phyloP scores from a whole-genome alignment of 2,888 invertebrate genomes.

The Drosophila mulleri region DNA sequence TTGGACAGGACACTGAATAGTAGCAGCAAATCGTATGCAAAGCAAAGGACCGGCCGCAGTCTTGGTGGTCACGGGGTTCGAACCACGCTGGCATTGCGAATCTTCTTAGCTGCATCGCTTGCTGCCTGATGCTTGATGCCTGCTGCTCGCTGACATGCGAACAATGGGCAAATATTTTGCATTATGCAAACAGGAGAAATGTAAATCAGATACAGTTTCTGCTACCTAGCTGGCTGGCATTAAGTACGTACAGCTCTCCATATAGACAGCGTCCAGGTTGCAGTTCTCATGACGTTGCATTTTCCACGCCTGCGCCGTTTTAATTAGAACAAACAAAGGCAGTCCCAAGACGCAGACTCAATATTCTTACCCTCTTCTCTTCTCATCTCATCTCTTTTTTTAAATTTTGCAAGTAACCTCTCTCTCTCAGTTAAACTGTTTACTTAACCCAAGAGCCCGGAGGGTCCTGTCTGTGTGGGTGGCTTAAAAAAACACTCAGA shows the following conservation, averaged over 20 bases:
- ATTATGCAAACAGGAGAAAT: constrained; percentile 52
- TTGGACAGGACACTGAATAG: constrained; percentile 12
- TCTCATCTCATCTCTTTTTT: constrained; percentile 4
- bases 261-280: constrained; percentile 17
- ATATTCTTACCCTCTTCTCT: constrained; percentile 19
- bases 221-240: constrained; percentile 37
- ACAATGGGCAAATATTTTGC: constrained; percentile 51
- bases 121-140: constrained; percentile 18
- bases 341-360: constrained; percentile 39
- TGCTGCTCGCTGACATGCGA: constrained; percentile 50
- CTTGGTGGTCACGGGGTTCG: constrained; percentile 46
- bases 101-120: constrained; percentile 11
- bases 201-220: constrained; percentile 4
- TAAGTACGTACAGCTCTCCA: constrained; percentile 11
- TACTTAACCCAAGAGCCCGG: constrained; percentile 45
- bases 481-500: constrained; percentile 69
- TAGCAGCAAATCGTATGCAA: constrained; percentile 43
- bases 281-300: constrained; percentile 59
- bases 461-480: constrained; percentile 60
- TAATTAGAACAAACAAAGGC: constrained; percentile 71
- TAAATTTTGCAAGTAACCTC: constrained; percentile 65
- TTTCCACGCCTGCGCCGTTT: constrained; percentile 63
- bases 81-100: constrained; percentile 33
- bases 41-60: constrained; percentile 34
- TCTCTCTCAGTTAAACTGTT: constrained; percentile 51